phyloP scores from a whole-genome alignment of 2,113 vertebrate genomes.

The Gallinago jamesoni region DNA sequence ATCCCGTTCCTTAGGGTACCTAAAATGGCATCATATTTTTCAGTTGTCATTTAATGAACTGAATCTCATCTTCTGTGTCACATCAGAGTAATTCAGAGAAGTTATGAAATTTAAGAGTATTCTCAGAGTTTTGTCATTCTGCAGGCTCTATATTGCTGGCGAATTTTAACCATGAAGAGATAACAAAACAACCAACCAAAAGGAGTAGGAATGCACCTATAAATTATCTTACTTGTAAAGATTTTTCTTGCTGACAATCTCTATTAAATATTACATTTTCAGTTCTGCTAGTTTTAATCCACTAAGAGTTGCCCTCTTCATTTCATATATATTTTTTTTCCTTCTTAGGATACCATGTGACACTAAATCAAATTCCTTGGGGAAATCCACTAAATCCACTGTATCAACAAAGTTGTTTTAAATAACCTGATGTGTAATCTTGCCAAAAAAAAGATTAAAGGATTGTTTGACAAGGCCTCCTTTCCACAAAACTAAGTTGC shows the following conservation, averaged over 20 bases:
- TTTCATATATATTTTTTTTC: not conserved
- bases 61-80: not conserved
- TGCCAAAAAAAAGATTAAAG: not conserved
- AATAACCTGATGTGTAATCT: not conserved
- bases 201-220: not conserved
- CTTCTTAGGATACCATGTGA: not conserved
- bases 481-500: not conserved
- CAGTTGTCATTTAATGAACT: not conserved
- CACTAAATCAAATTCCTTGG: not conserved
- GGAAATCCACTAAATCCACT: not conserved
- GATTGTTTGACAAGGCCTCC: not conserved
- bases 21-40: not conserved
- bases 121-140: not conserved
- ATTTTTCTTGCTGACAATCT: not conserved
- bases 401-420: not conserved
- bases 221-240: not conserved
- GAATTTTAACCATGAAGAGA: not conserved
- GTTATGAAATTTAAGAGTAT: not conserved
- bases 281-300: not conserved
- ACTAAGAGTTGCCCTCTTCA: not conserved
- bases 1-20: not conserved
- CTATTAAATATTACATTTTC: not conserved
- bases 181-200: not conserved
- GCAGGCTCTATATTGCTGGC: not conserved
- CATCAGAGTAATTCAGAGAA: not conserved